These are phyloP conservation scores for Orycteropus afer DNA, from an alignment of 2,113 vertebrate genomes.

Conservation along the genomic window DNA sequence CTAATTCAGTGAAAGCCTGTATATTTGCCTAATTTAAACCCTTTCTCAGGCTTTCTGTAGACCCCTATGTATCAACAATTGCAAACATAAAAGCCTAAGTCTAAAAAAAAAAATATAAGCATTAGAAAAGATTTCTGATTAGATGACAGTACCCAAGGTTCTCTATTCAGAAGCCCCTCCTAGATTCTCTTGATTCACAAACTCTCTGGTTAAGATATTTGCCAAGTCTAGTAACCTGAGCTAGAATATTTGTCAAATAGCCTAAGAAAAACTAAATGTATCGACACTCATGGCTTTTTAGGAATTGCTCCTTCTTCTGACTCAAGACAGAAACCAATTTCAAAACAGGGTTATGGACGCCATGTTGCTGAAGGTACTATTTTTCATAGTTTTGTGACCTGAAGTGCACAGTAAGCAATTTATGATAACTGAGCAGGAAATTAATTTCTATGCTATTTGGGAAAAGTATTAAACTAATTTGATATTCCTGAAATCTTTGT, in stretches of 20 bases:
- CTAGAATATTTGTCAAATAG: neutral
- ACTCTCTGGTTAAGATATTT: neutral
- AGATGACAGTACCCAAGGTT: neutral
- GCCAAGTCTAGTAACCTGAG: neutral
- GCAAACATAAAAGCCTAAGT: neutral
- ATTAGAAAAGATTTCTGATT: constrained; percentile 34
- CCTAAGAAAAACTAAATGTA: neutral
- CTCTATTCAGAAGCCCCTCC: neutral
- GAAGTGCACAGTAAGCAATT: neutral
- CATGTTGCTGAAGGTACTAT: neutral
- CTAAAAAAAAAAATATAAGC: neutral
- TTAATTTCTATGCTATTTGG: constrained; percentile 32
- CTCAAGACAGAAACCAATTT: constrained; percentile 16
- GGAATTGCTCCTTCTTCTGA: neutral
- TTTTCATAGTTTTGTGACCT: constrained; percentile 4
- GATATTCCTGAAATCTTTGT: constrained; percentile 22
- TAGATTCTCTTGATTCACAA: constrained; percentile 31
- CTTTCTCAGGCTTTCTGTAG: neutral
- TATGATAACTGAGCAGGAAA: neutral
- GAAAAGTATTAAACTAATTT: neutral
- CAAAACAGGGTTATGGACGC: neutral
- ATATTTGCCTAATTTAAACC: neutral
- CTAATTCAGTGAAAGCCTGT: neutral
- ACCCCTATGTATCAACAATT: neutral
- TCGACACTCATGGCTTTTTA: neutral